A percentile compares a stretch with the other conserved stretches of the same genome.
These are phyloP conservation scores for Cordylochernes scorpioides DNA, from an alignment of 2,888 invertebrate genomes.

Conservation along the genomic window DNA sequence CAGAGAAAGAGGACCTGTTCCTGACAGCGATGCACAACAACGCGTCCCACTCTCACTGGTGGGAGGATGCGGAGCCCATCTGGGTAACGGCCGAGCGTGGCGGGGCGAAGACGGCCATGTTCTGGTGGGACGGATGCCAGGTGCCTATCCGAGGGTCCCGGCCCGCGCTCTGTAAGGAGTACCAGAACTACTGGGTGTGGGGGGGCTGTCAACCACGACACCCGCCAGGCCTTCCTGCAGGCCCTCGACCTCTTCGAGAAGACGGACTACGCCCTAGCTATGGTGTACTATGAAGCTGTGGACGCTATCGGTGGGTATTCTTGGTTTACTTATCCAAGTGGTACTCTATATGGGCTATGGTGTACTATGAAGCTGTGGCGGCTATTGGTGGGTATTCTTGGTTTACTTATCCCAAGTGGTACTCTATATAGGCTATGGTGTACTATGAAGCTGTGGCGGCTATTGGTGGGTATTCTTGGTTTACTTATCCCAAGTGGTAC, in stretches of 20 bases:
- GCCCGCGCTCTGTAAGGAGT: constrained; percentile 8
- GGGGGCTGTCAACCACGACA: constrained; percentile 9
- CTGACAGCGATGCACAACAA: constrained; percentile 13
- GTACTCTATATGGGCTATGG: too few relatives aligned
- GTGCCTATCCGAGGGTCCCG: constrained; percentile 9
- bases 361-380: too few relatives aligned
- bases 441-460: too few relatives aligned
- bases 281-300: constrained; percentile 13
- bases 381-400: too few relatives aligned
- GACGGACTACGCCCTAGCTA: constrained; percentile 8
- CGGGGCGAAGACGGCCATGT: constrained; percentile 14
- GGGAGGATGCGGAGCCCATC: constrained; percentile 15
- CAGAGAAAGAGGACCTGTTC: constrained; percentile 14
- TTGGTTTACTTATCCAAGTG: too few relatives aligned
- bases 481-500: too few relatives aligned
- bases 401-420: too few relatives aligned
- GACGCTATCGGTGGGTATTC: constrained; percentile 11
- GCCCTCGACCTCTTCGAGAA: constrained; percentile 11
- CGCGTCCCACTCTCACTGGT: constrained; percentile 15
- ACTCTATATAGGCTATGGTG: too few relatives aligned
- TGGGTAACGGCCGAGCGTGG: constrained; percentile 15
- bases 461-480: too few relatives aligned
- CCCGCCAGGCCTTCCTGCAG: constrained; percentile 5
- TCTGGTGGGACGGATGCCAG: constrained; percentile 16
- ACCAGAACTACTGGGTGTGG: constrained; percentile 10